Evolutionary conservation across 2,888 invertebrate species (phyloP).

Genomic region (Pycnomerus fuliginosus): DNA sequence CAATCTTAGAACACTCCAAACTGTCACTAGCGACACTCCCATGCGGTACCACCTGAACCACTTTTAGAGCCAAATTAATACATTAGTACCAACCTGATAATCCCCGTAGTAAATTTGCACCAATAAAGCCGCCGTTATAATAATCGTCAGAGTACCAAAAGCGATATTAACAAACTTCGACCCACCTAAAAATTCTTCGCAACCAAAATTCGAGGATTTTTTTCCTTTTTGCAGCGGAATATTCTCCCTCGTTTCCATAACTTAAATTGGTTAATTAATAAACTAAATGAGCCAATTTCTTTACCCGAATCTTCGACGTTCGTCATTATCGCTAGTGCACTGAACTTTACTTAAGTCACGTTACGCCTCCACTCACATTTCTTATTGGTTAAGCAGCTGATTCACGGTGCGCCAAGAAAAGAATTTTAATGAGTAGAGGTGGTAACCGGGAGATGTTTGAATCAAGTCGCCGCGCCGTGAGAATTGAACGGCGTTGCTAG

Average conservation of each 20-base stretch:
- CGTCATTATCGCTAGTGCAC: conserved; percentile 13
- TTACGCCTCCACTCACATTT: conserved; percentile 21
- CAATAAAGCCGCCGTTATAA: conserved; percentile 70
- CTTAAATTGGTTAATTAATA: conserved; percentile 5
- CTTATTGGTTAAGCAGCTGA: conserved; percentile 12
- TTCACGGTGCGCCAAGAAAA: not conserved
- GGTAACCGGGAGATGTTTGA: not conserved
- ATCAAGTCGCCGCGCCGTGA: conserved; percentile 1
- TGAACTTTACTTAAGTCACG: conserved; percentile 4
- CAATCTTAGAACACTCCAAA: conserved; percentile 70
- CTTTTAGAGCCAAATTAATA: too few species aligned
- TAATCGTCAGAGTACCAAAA: conserved; percentile 64
- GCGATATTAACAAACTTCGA: conserved; percentile 66
- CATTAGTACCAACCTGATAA: conserved; percentile 62
- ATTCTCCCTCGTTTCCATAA: conserved; percentile 53
- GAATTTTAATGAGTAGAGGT: conserved; percentile 2
- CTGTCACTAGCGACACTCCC: conserved; percentile 74
- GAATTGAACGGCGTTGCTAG: conserved; percentile 1
- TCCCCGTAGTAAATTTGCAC: conserved; percentile 73
- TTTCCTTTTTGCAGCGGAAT: conserved; percentile 56
- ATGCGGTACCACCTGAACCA: conserved; percentile 68
- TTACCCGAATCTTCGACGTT: conserved; percentile 14
- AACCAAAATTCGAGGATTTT: conserved; percentile 39
- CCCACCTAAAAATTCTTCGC: conserved; percentile 55
- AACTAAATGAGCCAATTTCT: not conserved